A percentile compares a stretch with the other conserved stretches of the same genome.
Evolutionary conservation across 2,113 vertebrate species (phyloP).

Genomic region (Hippocampus barbouri): DNA sequence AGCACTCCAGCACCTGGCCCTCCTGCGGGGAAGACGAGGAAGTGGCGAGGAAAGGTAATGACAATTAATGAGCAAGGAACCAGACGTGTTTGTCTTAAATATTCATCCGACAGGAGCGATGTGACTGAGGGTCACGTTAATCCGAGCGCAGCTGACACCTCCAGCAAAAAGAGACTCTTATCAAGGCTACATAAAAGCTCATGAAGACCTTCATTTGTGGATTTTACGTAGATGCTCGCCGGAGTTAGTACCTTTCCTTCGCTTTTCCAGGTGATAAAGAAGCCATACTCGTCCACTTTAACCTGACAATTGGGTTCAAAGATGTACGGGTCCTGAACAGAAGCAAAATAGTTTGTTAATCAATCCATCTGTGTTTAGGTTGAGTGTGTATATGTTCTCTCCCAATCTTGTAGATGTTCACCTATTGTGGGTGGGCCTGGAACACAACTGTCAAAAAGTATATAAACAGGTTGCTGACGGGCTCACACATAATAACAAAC

Average conservation of each 20-base stretch:
- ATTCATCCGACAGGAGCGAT: background rate
- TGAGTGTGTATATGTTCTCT: too few species aligned
- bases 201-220: background rate
- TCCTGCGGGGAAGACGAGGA: constrained; percentile 67
- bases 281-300: constrained; percentile 93
- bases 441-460: too few species aligned
- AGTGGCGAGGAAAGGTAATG: background rate
- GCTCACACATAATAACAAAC: background rate
- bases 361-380: background rate
- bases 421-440: too few species aligned
- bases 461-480: too few species aligned
- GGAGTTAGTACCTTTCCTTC: constrained; percentile 87
- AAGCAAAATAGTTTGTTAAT: constrained; percentile 5
- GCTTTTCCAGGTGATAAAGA: constrained; percentile 95
- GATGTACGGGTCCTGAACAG: constrained; percentile 85
- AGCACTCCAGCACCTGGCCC: constrained; percentile 96
- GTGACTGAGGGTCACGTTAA: background rate
- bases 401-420: too few species aligned
- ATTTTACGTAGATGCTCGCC: background rate
- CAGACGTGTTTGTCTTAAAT: background rate
- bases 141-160: background rate
- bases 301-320: constrained; percentile 94
- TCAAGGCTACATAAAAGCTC: background rate
- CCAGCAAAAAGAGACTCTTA: background rate
- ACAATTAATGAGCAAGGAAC: background rate